These are phyloP conservation scores for Zelleria hepariella DNA, from an alignment of 2,888 invertebrate species.

Conservation along the genomic window DNA sequence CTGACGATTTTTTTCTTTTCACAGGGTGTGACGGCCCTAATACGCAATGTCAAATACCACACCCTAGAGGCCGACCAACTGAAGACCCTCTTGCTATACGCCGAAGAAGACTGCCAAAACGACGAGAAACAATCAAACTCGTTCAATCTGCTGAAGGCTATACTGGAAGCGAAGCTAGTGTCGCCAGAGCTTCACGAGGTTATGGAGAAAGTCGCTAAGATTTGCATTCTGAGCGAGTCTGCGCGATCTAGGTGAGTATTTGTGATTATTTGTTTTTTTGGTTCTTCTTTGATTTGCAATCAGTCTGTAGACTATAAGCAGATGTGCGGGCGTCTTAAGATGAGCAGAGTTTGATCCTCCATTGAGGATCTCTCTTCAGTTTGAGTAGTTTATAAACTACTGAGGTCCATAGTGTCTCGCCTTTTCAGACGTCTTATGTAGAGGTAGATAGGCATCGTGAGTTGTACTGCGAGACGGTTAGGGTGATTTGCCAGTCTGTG, in stretches of 20 bases:
- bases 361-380: too few species aligned
- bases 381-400: too few species aligned
- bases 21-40: conserved; percentile 83
- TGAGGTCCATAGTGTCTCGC: too few species aligned
- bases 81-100: conserved; percentile 85
- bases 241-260: conserved; percentile 59
- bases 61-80: conserved; percentile 81
- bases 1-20: conserved; percentile 30
- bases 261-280: too few species aligned
- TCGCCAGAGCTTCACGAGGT: conserved; percentile 82
- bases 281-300: too few species aligned
- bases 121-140: conserved; percentile 88
- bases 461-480: too few species aligned
- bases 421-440: too few species aligned
- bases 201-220: conserved; percentile 84
- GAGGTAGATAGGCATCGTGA: too few species aligned
- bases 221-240: conserved; percentile 84
- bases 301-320: too few species aligned
- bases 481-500: too few species aligned
- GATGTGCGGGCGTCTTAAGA: too few species aligned
- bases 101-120: conserved; percentile 91
- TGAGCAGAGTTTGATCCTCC: too few species aligned
- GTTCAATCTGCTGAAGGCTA: conserved; percentile 88
- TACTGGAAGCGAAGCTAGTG: conserved; percentile 81
- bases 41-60: conserved; percentile 84